Base-by-base conservation (phyloP, 1,140 invertebrate species). In the Achroia grisella region DNA sequence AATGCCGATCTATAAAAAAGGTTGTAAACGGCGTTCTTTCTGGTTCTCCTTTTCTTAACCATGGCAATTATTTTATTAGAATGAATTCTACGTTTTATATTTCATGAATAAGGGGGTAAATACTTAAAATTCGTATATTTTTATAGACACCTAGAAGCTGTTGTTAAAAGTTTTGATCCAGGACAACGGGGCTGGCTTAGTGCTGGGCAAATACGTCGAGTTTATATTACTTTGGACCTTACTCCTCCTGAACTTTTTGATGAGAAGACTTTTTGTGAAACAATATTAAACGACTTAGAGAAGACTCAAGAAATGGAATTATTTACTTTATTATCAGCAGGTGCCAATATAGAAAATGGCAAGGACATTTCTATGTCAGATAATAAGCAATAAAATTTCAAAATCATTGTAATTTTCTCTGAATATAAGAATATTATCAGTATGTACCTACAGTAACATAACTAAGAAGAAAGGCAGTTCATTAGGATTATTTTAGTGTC, bases 131-230 rank as follows among this genome's bases (percentile, higher is more conserved):
- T n/a, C n/a, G n/a, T n/a, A n/a, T n/a, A n/a, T n/a, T 44, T 31
- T 27, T 62, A 2, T 40, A 83, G 79, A 27, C 79, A 83, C 62
- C 47, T 83, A 23, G 59, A 76, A 60, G 79, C 79, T 9, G 54
- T 79, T 13, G 45, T 83, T 15, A 79, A 72, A 57, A 83, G 79
- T 57, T 83, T 83, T 63, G 79, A 83, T 54, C 79, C 79, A 10
- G 67, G 73, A 8, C 52, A 73, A 23, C 60, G 76, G 12, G 79
- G 79, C 10, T 80, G 76, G 76, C 40, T 83, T 40, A 74, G 42
- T 42, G 31, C 45, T 27, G 74, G 68, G 10, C 79, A 83, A 73
- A 48, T 71, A 10, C 62, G 70, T 5, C 63, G 71, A 40, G 51
- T 70, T 15, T 71, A 67, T 50, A 48, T 42, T 27, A 80, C 76